Percentiles rank a stretch among this genome's conserved stretches.
phyloP scores from a whole-genome alignment of 2,113 vertebrate species.

The Accipiter virgatus region DNA sequence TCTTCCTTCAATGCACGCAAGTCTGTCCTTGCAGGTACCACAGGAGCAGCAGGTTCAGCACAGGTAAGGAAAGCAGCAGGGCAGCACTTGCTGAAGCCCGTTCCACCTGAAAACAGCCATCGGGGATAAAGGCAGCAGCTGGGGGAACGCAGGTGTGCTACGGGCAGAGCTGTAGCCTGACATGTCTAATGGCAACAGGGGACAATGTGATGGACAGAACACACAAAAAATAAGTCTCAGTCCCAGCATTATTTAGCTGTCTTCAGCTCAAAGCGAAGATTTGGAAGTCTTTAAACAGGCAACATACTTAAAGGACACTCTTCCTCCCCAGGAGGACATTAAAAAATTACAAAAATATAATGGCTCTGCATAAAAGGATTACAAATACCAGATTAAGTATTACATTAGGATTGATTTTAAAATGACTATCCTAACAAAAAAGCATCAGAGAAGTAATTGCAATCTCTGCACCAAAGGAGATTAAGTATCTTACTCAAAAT shows the following conservation, averaged over 20 bases:
- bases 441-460: not conserved
- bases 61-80: too few relatives aligned
- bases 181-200: not conserved
- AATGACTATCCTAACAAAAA: not conserved
- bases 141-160: rapidly evolving
- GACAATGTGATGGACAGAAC: rapidly evolving
- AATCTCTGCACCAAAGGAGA: not conserved
- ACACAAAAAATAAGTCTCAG: not conserved
- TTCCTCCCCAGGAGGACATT: not conserved
- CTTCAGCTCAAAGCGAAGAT: rapidly evolving
- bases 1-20: rapidly evolving
- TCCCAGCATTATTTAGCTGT: not conserved
- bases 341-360: not conserved
- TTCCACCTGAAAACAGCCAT: not conserved
- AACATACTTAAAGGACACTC: not conserved
- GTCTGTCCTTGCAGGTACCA: rapidly evolving
- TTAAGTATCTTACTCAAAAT: not conserved
- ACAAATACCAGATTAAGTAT: not conserved
- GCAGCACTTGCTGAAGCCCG: not conserved
- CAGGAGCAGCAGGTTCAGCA: not conserved
- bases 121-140: rapidly evolving
- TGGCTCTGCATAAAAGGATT: not conserved
- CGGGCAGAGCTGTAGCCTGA: not conserved
- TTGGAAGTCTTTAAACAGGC: not conserved
- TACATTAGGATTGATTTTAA: not conserved